Evolutionary conservation across 1,140 invertebrate species (phyloP).

Genomic region (Hesperophylax magnus): DNA sequence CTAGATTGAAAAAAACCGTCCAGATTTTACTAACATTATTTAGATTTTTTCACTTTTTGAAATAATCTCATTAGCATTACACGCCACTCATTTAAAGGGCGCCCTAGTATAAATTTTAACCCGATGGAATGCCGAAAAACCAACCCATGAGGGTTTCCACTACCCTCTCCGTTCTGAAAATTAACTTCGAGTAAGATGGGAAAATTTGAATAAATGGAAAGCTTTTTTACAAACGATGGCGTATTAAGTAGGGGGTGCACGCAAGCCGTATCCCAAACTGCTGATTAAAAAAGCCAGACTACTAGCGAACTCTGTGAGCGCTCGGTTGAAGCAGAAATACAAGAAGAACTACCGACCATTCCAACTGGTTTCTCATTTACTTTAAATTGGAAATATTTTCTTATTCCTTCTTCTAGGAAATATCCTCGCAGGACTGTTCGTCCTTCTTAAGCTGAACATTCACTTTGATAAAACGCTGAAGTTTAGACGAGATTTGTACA

Average conservation of each 20-base stretch:
- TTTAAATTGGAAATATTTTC: constrained; percentile 54
- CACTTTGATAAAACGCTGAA: constrained; percentile 26
- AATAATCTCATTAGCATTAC: no score
- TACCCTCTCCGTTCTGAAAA: background rate
- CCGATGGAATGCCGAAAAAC: no score
- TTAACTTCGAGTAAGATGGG: constrained; percentile 14
- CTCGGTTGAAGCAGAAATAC: constrained; percentile 28
- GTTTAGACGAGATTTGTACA: constrained; percentile 34
- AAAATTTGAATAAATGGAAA: constrained; percentile 44
- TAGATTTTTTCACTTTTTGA: no score
- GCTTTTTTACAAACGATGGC: constrained; percentile 37
- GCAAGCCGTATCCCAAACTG: constrained; percentile 40
- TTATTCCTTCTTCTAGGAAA: constrained; percentile 19
- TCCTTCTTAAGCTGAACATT: background rate
- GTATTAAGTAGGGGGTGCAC: constrained; percentile 43
- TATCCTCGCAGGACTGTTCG: background rate
- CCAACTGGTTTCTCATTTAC: constrained; percentile 53
- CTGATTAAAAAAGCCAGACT: constrained; percentile 50
- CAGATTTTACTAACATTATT: no score
- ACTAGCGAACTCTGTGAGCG: constrained; percentile 48
- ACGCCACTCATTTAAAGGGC: no score
- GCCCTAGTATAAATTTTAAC: no score
- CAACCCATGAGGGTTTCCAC: no score
- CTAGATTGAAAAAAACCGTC: no score
- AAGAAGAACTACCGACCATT: background rate